Evolutionary conservation across 2,888 invertebrate genomes (phyloP).

Genomic region (Prostheceraeus crozeri): DNA sequence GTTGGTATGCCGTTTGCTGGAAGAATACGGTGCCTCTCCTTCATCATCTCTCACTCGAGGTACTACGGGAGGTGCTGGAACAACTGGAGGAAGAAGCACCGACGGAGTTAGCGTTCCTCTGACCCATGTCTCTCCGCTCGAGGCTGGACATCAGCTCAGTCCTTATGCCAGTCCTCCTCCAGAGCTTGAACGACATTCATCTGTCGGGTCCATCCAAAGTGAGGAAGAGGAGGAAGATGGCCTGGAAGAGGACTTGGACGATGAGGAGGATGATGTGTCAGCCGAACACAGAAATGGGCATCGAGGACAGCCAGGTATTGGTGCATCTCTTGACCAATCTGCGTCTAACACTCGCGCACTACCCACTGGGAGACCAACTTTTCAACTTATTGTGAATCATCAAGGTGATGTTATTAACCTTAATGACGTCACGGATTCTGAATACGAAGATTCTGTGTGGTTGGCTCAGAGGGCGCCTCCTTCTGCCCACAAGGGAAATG

Average conservation of each 20-base stretch:
- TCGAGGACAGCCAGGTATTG: no score
- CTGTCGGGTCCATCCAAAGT: no score
- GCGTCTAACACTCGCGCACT: not conserved
- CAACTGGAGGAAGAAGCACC: not conserved
- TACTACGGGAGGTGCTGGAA: not conserved
- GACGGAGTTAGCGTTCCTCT: not conserved
- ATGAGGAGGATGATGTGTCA: not conserved
- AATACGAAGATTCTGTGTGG: conserved; percentile 18
- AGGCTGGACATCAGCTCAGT: not conserved
- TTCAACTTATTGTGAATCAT: conserved; percentile 18
- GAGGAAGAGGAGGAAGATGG: no score
- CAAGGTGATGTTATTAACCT: conserved; percentile 9
- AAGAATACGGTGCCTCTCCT: conserved; percentile 33
- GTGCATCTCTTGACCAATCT: no score
- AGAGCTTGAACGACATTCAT: no score
- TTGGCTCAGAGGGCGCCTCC: not conserved
- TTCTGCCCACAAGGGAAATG: no score
- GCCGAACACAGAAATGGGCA: not conserved
- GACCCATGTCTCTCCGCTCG: not conserved
- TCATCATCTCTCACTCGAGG: not conserved
- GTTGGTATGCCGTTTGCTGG: conserved; percentile 20
- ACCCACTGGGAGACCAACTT: not conserved
- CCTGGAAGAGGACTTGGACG: conserved; percentile 1
- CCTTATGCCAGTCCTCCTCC: conserved; percentile 11
- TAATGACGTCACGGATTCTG: conserved; percentile 3